These are phyloP conservation scores for Lucifuga dentata DNA, from an alignment of 2,113 vertebrate species.

Conservation along the genomic window DNA sequence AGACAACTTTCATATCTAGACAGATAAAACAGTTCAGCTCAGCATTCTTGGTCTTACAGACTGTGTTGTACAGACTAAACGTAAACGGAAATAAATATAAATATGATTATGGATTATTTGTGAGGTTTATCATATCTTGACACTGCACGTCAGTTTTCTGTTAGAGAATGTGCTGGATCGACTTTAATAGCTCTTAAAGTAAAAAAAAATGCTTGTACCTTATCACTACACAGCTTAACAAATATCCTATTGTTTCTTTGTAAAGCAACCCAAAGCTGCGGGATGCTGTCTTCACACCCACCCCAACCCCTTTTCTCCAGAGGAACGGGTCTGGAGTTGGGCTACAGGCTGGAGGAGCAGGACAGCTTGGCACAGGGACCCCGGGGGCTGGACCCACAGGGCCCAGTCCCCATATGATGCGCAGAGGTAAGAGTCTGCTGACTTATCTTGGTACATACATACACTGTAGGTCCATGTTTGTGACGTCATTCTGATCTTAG, in stretches of 20 bases:
- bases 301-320: constrained; percentile 75
- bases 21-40: constrained; percentile 47
- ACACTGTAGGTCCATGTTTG: too few species aligned
- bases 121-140: neutral
- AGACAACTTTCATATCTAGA: constrained; percentile 60
- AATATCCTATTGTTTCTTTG: constrained; percentile 17
- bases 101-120: constrained; percentile 7
- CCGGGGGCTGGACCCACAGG: constrained; percentile 82
- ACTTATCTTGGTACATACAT: neutral
- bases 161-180: neutral
- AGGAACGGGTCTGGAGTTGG: constrained; percentile 82
- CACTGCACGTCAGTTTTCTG: neutral
- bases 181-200: neutral
- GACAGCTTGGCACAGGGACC: constrained; percentile 80
- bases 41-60: constrained; percentile 44
- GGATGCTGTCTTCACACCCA: constrained; percentile 81
- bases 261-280: constrained; percentile 85
- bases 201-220: neutral
- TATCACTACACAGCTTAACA: neutral
- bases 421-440: constrained; percentile 85
- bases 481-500: too few species aligned
- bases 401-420: constrained; percentile 90
- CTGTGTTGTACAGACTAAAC: constrained; percentile 13
- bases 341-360: constrained; percentile 63
- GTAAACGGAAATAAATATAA: constrained; percentile 25